Base-by-base conservation (phyloP, 2,113 vertebrate genomes). In the Apus apus region DNA sequence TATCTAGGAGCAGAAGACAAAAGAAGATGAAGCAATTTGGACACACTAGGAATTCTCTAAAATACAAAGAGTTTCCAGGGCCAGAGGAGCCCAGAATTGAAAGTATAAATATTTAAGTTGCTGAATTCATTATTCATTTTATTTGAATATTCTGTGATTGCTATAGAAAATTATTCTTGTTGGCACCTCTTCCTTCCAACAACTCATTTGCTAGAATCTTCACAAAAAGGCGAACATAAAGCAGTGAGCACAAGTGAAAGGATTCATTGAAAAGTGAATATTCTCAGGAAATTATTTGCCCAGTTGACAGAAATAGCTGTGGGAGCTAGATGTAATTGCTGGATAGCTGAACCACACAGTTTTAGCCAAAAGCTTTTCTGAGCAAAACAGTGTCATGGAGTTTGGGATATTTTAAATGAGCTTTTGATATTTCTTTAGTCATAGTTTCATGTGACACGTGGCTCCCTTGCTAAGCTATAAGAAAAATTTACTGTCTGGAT, bases 21-120 rank as follows among this genome's bases (percentile, higher is more conserved):
- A 93, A 90, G 53, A 21, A 61, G 57, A 27, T 19, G 30, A 77
- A 74, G 38, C 17, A 58, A 45, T 13, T 60, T 30, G 60, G 22
- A 50, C n/a, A 84, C 21, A 62, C 12, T 14, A 76, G 19, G 48
- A 90, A 84, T 92, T 71, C 26, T 92, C 34, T 92, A 34, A 81
- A 82, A 86, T 16, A 67, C 13, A 68, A 68, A 85, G 56, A 50
- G 61, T 65, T 92, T 81, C 57, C 27, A 84, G 46, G 36, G 32
- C 61, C 54, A 81, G 30, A 84, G 66, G 80, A 93, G 46, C 16
- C 27, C 27, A 75, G 83, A 90, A 80, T 34, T 81, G 62, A 71
- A 87, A 86, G 60, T 61, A 88, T 93, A 94, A 96, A 94, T 95
- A 91, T 94, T 96, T 96, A 94, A 94, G 40, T 81, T 89, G 21